These are phyloP conservation scores for Acrobasis repandana DNA, from an alignment of 2,888 invertebrate species.

Conservation along the genomic window DNA sequence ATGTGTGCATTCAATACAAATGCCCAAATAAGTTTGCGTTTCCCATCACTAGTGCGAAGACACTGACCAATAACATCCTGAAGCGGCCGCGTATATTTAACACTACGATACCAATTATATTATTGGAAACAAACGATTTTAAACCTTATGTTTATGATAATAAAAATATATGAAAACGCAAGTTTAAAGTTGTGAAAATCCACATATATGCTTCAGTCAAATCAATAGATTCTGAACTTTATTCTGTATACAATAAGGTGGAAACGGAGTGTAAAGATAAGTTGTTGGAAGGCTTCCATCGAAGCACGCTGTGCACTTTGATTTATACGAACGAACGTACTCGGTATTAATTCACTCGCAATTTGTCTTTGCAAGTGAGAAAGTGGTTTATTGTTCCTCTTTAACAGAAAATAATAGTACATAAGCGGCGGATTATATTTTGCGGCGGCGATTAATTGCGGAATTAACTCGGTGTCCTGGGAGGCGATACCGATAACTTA, in stretches of 20 bases:
- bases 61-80: constrained; percentile 75
- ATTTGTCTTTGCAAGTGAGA: constrained; percentile 76
- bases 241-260: constrained; percentile 25
- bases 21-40: constrained; percentile 37
- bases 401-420: constrained; percentile 58
- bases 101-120: constrained; percentile 38
- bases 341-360: constrained; percentile 72
- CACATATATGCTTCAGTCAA: constrained; percentile 31
- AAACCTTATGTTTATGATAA: constrained; percentile 18
- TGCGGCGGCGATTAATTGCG: constrained; percentile 37
- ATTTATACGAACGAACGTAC: constrained; percentile 65
- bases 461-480: constrained; percentile 22
- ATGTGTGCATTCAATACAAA: constrained; percentile 35
- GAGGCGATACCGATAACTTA: background rate
- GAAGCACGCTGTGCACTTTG: constrained; percentile 64
- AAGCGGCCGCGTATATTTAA: constrained; percentile 59
- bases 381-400: constrained; percentile 70
- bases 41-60: constrained; percentile 64
- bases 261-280: constrained; percentile 23
- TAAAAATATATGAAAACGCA: constrained; percentile 32
- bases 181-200: constrained; percentile 31
- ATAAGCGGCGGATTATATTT: constrained; percentile 41
- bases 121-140: constrained; percentile 24
- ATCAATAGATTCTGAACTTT: constrained; percentile 33
- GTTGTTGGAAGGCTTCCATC: constrained; percentile 41